Percentiles rank a stretch among this genome's conserved stretches.
phyloP scores from a whole-genome alignment of 1,140 invertebrate species.

The Drosophila serrata region DNA sequence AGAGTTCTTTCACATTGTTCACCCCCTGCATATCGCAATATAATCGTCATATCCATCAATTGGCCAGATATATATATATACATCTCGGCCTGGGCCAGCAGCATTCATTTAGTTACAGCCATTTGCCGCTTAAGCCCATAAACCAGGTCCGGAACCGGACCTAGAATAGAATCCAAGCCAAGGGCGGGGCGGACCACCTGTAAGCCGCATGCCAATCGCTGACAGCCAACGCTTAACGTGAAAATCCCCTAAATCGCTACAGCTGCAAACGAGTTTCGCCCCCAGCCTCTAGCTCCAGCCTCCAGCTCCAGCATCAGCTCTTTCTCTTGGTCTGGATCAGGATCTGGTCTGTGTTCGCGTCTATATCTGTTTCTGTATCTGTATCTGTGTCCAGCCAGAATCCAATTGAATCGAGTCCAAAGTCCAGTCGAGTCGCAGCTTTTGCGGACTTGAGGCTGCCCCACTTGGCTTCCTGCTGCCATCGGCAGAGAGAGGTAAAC shows the following conservation, averaged over 20 bases:
- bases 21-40: constrained; percentile 1
- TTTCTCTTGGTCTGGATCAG: constrained; percentile 9
- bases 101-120: constrained; percentile 64
- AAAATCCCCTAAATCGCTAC: constrained; percentile 76
- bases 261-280: constrained; percentile 53
- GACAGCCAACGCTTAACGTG: constrained; percentile 73
- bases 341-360: constrained; percentile 7
- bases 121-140: constrained; percentile 70
- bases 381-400: constrained; percentile 34
- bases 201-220: constrained; percentile 80
- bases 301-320: not conserved
- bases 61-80: constrained; percentile 12
- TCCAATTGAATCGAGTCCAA: constrained; percentile 38
- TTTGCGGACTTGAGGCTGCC: constrained; percentile 47
- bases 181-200: constrained; percentile 60
- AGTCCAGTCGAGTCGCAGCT: constrained; percentile 18
- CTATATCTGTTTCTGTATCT: constrained; percentile 19
- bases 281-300: too few species aligned
- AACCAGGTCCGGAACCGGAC: constrained; percentile 43
- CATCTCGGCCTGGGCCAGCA: constrained; percentile 1
- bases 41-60: constrained; percentile 51
- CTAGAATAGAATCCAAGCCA: constrained; percentile 14
- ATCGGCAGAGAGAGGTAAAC: constrained; percentile 45
- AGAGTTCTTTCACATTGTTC: not conserved
- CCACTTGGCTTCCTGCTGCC: constrained; percentile 43